phyloP scores from a whole-genome alignment of 1,140 invertebrate species.

The Gonioctena quinquepunctata region DNA sequence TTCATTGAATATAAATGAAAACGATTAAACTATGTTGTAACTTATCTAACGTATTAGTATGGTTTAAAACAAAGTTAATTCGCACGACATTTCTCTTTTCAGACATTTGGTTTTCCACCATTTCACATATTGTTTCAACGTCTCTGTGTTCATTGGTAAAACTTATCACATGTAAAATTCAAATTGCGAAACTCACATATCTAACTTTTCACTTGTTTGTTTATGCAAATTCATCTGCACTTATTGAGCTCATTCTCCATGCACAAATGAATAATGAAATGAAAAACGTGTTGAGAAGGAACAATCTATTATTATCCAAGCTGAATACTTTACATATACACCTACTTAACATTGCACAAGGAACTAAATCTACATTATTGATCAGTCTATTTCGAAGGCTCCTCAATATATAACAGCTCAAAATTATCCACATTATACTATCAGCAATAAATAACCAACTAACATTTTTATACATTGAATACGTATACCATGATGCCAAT shows the following conservation, averaged over 20 bases:
- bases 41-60: too few species aligned
- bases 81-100: too few species aligned
- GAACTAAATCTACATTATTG: slow-evolving; percentile 29
- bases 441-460: neutral
- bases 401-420: neutral
- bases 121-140: too few species aligned
- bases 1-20: too few species aligned
- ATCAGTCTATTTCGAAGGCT: slow-evolving; percentile 40
- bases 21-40: too few species aligned
- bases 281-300: neutral
- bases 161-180: too few species aligned
- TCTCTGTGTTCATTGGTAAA: too few species aligned
- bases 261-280: neutral
- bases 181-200: too few species aligned
- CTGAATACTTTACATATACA: neutral
- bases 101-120: too few species aligned
- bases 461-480: slow-evolving; percentile 1
- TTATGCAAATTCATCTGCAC: too few species aligned
- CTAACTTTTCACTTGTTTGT: too few species aligned
- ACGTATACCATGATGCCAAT: slow-evolving; percentile 25
- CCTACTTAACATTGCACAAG: slow-evolving; percentile 32
- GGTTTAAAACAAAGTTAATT: too few species aligned
- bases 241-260: neutral
- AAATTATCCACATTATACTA: neutral
- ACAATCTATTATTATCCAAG: neutral